Evolutionary conservation across 2,113 vertebrate genomes (phyloP), one percentile per base, ranked within the genome.

Genomic region (Bufo bufo): DNA sequence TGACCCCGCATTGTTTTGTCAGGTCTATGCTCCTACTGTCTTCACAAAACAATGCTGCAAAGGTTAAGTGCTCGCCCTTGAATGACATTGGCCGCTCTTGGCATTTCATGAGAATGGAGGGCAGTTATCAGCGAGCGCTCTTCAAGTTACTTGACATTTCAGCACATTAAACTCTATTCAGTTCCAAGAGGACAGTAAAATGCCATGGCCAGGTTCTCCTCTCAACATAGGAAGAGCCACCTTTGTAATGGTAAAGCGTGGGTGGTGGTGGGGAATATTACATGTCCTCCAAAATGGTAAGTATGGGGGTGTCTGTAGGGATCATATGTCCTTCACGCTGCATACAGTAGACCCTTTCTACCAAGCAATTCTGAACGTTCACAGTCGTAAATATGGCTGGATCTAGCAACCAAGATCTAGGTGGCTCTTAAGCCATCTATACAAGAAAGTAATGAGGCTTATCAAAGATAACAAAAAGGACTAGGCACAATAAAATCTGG

Each of bases 111-210:
- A 61, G 19, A 83, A 66, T 66, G 82, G 63, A 47, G 82, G 49
- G 65, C 82, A 65, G 49, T 69, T 83, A 83, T 83, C 63, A 83
- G 63, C 4, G 47, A 83, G 63, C 82, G 63, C 47, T 69, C 61
- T 69, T 83, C 79, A 83, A 52, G 63, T 69, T 65, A 83, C 82
- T 49, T 69, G 82, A 83, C 82, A 71, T 84, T 84, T 84, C 66
- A 84, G 45, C 49, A 71, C 82, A 65, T 63, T 82, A 65, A 49
- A 82, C 81, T 49, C 61, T 50, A 58, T 83, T 66, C 61, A 43
- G 17, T 3, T 7, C 47, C 11, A 52, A 83, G 56, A 82, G 16
- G 77, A 43, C 16, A 5, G 23, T 43, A 56, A 59, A 82, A 82
- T 47, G 14, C 43, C 58, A 19, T 20, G 79, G 23, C 6, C 33